Conservation (phyloP, 2,113 vertebrate genomes). For the Ellobius talpinus region DNA sequence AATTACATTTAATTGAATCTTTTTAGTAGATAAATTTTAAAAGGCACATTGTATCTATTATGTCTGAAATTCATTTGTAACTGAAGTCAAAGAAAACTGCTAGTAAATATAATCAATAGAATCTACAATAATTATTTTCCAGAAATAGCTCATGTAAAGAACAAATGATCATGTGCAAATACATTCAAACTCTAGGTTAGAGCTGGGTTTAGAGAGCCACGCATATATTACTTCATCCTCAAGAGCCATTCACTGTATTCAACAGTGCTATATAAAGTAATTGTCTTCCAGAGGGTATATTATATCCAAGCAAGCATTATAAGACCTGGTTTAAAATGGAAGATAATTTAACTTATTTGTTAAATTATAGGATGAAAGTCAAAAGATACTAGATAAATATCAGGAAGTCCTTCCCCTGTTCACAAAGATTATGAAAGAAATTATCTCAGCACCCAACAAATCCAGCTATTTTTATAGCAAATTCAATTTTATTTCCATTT, state of each 20-base stretch:
- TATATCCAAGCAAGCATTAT: not conserved
- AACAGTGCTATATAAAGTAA: not conserved
- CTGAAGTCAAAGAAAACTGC: not conserved
- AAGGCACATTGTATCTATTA: not conserved
- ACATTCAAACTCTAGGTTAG: not conserved
- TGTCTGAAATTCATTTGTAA: not conserved
- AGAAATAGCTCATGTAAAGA: not conserved
- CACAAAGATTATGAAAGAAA: not conserved
- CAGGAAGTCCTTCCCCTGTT: not conserved
- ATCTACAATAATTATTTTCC: not conserved
- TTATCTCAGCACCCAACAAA: not conserved
- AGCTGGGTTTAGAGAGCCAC: not conserved
- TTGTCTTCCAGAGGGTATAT: not conserved
- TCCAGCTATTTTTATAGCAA: not conserved
- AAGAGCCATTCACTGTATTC: not conserved
- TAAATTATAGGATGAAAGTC: not conserved
- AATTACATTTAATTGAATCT: constrained; percentile 21
- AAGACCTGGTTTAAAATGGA: not conserved
- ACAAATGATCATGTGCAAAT: not conserved
- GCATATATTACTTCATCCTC: too few species aligned
- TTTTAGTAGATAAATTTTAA: not conserved
- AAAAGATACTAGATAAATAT: not conserved
- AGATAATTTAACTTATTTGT: not conserved
- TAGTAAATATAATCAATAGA: not conserved
- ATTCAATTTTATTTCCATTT: not conserved